These are phyloP conservation scores for Bhutanitis thaidina DNA, from an alignment of 2,888 invertebrate genomes.

Conservation along the genomic window DNA sequence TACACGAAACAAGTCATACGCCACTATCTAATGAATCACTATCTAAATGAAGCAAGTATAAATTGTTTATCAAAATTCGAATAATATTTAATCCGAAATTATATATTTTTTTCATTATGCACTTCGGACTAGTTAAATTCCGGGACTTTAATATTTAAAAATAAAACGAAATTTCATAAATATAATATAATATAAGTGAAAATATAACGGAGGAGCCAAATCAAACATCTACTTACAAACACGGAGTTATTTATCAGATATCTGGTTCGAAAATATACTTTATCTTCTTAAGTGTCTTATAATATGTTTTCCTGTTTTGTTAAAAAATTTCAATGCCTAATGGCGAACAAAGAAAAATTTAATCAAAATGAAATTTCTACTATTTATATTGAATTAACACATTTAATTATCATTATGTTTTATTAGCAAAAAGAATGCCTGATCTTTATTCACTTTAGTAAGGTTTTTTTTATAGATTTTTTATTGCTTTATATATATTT, in stretches of 20 bases:
- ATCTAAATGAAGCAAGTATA: neutral
- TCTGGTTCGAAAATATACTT: neutral
- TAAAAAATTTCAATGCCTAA: neutral
- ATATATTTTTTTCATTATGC: constrained; percentile 26
- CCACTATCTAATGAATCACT: too few species aligned
- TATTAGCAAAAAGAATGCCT: constrained; percentile 3
- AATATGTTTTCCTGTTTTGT: neutral
- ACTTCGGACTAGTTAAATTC: constrained; percentile 67
- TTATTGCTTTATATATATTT: constrained; percentile 1
- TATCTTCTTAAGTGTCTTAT: neutral
- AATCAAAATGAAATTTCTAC: neutral
- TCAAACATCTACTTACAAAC: constrained; percentile 32
- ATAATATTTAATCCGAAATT: neutral
- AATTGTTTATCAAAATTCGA: neutral
- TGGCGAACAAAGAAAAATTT: neutral
- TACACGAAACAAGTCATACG: neutral
- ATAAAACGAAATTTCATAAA: constrained; percentile 23
- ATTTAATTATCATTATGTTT: neutral
- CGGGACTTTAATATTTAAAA: constrained; percentile 20
- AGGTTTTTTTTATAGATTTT: constrained; percentile 8
- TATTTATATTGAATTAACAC: neutral
- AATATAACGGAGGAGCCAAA: constrained; percentile 48
- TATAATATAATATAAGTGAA: constrained; percentile 5
- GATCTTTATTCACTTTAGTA: neutral
- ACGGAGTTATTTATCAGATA: constrained; percentile 11